phyloP scores from a whole-genome alignment of 2,888 invertebrate species.

The Periphyllus acericola region DNA sequence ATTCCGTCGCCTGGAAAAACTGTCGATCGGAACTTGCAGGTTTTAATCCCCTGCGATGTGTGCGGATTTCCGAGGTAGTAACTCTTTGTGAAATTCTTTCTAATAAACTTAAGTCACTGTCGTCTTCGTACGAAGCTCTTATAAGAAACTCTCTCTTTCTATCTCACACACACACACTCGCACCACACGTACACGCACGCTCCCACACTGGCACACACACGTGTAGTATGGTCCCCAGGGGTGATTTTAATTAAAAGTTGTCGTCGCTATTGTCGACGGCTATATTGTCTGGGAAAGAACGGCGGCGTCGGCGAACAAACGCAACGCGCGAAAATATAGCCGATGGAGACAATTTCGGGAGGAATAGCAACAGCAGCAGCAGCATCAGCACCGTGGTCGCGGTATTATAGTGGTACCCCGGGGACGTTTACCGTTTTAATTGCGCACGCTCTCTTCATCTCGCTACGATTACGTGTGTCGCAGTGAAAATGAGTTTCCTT shows the following conservation, averaged over 20 bases:
- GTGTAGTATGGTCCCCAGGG: neutral
- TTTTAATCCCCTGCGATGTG: conserved; percentile 13
- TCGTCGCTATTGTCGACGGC: conserved; percentile 23
- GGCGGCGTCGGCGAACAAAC: neutral
- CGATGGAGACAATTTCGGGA: conserved; percentile 28
- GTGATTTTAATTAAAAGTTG: conserved; percentile 58
- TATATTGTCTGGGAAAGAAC: conserved; percentile 18
- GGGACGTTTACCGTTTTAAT: conserved; percentile 55
- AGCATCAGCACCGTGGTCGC: neutral
- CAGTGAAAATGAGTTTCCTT: conserved; percentile 27
- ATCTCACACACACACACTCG: no score
- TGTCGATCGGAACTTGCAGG: neutral
- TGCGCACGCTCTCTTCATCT: neutral
- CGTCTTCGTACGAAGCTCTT: neutral
- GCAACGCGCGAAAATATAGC: neutral
- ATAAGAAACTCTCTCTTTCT: no score
- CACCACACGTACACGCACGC: no score
- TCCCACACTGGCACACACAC: no score
- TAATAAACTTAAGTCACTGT: neutral
- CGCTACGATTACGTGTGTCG: conserved; percentile 8
- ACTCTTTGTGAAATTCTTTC: conserved; percentile 1
- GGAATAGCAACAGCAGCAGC: neutral
- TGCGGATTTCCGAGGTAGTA: neutral
- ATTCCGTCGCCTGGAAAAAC: conserved; percentile 27
- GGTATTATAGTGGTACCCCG: conserved; percentile 14